A percentile compares a stretch with the other conserved stretches of the same genome.
phyloP scores from a whole-genome alignment of 1,140 invertebrate species.

The Trinorchestia longiramus region DNA sequence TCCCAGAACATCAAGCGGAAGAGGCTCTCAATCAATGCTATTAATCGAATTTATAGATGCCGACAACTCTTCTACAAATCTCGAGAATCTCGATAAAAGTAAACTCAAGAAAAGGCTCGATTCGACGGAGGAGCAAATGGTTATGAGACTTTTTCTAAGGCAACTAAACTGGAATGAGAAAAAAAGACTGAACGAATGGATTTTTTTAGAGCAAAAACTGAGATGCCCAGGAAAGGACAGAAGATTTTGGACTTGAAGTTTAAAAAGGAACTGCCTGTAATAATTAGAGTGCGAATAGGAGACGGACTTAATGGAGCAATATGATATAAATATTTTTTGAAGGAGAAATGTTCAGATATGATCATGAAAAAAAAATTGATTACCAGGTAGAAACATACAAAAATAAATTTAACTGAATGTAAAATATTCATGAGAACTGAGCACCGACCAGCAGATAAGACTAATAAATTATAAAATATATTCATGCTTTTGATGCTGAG shows the following conservation, averaged over 20 bases:
- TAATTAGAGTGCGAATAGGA: too few relatives aligned
- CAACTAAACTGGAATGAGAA: background rate
- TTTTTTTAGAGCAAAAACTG: background rate
- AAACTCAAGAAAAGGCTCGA: background rate
- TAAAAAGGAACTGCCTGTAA: background rate
- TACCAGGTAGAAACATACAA: background rate
- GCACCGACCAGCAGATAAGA: background rate
- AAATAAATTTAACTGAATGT: too few relatives aligned
- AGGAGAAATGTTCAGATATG: background rate
- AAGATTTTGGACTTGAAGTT: background rate
- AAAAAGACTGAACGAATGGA: background rate
- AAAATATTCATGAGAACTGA: background rate
- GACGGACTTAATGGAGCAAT: too few relatives aligned
- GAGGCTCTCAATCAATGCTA: constrained; percentile 6
- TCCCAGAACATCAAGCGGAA: background rate
- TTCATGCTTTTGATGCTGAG: too few relatives aligned
- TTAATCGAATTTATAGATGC: constrained; percentile 9
- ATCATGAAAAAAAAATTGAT: background rate
- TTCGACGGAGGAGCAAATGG: background rate
- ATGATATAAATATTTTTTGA: too few relatives aligned
- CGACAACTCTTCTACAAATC: constrained; percentile 7
- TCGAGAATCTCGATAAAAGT: constrained; percentile 1
- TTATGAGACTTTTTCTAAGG: constrained; percentile 1
- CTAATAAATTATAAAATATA: too few relatives aligned
- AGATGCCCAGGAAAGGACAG: background rate